Conservation (phyloP, 2,113 vertebrate species). For the Podarcis muralis region DNA sequence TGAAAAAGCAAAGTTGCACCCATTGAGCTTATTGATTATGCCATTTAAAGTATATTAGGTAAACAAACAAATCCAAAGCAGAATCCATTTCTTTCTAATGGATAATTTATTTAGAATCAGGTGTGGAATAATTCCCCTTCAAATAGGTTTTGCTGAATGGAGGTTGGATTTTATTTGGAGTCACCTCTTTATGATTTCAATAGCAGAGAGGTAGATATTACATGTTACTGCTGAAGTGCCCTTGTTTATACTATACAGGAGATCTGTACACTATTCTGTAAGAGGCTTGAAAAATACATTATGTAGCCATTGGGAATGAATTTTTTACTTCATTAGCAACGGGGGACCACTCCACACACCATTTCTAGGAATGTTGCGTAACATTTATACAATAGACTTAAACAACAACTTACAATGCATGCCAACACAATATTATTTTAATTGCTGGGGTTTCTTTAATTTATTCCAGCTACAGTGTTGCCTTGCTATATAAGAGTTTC, state of each 20-base stretch:
- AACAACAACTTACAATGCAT: conserved; percentile 33
- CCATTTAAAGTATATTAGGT: not conserved
- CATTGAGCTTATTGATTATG: not conserved
- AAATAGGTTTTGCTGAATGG: conserved; percentile 42
- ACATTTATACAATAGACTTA: conserved; percentile 38
- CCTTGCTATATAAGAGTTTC: conserved; percentile 18
- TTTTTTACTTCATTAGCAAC: conserved; percentile 56
- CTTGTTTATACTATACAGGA: conserved; percentile 52
- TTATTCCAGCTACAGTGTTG: conserved; percentile 6
- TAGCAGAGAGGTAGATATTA: conserved; percentile 49
- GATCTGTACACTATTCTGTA: conserved; percentile 42
- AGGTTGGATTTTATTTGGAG: conserved; percentile 51
- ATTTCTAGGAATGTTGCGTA: conserved; percentile 50
- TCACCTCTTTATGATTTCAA: conserved; percentile 56
- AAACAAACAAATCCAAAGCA: not conserved
- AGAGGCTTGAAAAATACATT: conserved; percentile 57
- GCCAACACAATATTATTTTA: conserved; percentile 46
- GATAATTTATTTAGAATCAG: conserved; percentile 8
- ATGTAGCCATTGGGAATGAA: conserved; percentile 28
- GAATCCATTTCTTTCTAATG: not conserved
- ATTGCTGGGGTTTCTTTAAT: conserved; percentile 27
- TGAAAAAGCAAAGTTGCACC: not conserved
- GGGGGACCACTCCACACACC: conserved; percentile 1
- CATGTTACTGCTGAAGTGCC: conserved; percentile 40
- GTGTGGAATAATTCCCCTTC: conserved; percentile 26